These are phyloP conservation scores for Ephestia elutella DNA, from an alignment of 1,140 invertebrate genomes.

Conservation along the genomic window DNA sequence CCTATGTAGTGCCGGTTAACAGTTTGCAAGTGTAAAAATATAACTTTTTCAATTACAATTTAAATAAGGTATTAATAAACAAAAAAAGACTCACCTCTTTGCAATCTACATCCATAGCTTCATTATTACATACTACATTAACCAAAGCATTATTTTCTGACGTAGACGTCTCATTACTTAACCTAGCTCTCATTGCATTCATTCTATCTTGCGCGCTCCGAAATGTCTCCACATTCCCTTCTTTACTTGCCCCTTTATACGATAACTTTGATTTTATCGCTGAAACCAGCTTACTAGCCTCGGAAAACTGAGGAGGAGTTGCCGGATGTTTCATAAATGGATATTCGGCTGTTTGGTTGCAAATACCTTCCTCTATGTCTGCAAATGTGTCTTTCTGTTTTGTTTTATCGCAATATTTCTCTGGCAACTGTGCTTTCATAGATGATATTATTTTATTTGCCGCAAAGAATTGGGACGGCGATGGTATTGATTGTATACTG, in stretches of 20 bases:
- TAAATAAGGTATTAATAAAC: background rate
- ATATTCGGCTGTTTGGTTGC: constrained; percentile 54
- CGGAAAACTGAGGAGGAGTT: constrained; percentile 62
- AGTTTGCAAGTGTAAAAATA: no score
- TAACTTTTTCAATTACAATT: no score
- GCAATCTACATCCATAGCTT: constrained; percentile 55
- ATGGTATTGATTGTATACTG: constrained; percentile 45
- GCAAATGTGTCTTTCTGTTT: constrained; percentile 64
- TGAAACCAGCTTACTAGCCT: constrained; percentile 59
- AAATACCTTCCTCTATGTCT: constrained; percentile 62
- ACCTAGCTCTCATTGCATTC: constrained; percentile 32
- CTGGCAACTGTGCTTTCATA: constrained; percentile 64
- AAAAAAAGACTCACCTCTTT: constrained; percentile 41
- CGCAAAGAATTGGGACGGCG: constrained; percentile 64
- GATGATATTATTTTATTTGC: constrained; percentile 67
- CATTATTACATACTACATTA: constrained; percentile 20
- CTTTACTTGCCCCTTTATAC: constrained; percentile 37
- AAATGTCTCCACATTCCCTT: constrained; percentile 32
- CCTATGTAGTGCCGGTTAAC: no score
- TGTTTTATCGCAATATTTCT: constrained; percentile 50
- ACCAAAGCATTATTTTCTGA: constrained; percentile 19
- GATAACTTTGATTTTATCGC: constrained; percentile 60
- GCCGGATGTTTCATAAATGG: constrained; percentile 56
- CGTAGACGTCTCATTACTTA: constrained; percentile 32
- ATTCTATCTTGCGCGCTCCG: constrained; percentile 41